Base-by-base conservation (phyloP, 2,113 vertebrate species). In the Isurus oxyrinchus region DNA sequence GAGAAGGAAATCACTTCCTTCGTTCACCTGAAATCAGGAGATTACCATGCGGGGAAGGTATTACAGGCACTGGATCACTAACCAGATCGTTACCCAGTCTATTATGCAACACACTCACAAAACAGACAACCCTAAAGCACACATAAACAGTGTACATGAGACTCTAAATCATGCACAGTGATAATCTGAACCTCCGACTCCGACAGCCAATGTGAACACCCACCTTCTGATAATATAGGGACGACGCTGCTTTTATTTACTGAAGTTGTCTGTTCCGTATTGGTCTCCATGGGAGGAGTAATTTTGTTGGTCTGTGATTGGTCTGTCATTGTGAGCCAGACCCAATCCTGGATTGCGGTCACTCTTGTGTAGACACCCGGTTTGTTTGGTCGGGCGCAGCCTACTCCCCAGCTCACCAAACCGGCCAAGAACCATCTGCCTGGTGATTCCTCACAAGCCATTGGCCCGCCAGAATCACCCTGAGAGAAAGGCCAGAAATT, bases 391-490 rank as follows among this genome's bases (percentile, higher is more conserved):
- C 98, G 98, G 0, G 98, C 99, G 35, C 99, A 99, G 61, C 99
- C 99, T 0, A 98, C 97, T 0, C 99, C 99, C 99, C 99, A 99
- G 94, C 99, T 99, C 97, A 99, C 99, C 0, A 99, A 98, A 87
- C 99, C 99, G 0, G 99, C 98, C 96, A 99, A 97, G 97, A 99
- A 99, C 96, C 99, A 99, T 97, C 98, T 98, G 1, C 99, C 99
- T 0, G 99, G 98, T 16, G 98, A 97, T 96, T 98, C 99, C 96
- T 99, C 98, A 7, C 99, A 99, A 96, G 99, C 99, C 96, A 99
- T 96, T 19, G 99, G 99, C 0, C 99, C 99, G 11, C 99, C 99
- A 0, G 99, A 99, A 97, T 99, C 99, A 0, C 99, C 99, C 99
- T 99, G 97, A 35, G n/a, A 25, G 40, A 55, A 72, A 23, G 44